These are phyloP conservation scores for Tetramorium alpestre DNA, from an alignment of 1,140 invertebrate species.

Conservation along the genomic window DNA sequence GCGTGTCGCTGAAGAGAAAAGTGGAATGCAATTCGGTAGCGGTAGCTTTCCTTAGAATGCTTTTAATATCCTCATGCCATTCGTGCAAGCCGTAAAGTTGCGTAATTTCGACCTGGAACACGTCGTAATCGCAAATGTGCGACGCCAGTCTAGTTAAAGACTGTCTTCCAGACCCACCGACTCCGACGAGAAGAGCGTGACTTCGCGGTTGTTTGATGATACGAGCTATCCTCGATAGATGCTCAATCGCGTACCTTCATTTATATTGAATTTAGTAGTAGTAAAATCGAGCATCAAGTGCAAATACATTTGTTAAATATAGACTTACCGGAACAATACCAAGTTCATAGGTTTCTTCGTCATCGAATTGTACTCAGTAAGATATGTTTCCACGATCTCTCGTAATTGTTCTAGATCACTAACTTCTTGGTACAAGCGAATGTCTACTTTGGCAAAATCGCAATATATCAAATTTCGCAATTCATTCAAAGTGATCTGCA, in stretches of 20 bases:
- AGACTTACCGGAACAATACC: slow-evolving; percentile 93
- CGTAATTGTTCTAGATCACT: slow-evolving; percentile 93
- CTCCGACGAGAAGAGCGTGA: slow-evolving; percentile 94
- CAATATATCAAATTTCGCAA: slow-evolving; percentile 96
- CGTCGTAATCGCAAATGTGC: slow-evolving; percentile 97
- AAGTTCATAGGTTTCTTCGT: slow-evolving; percentile 99
- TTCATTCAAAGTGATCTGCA: slow-evolving; percentile 91
- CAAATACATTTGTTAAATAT: neutral
- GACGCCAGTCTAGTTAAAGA: slow-evolving; percentile 95
- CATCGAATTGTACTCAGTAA: slow-evolving; percentile 98
- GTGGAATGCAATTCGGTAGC: slow-evolving; percentile 94
- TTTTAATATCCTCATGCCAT: slow-evolving; percentile 96
- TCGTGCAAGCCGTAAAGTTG: slow-evolving; percentile 93
- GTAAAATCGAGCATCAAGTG: neutral
- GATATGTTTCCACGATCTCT: slow-evolving; percentile 94
- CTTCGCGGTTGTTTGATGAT: slow-evolving; percentile 96
- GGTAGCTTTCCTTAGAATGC: slow-evolving; percentile 92
- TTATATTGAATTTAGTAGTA: neutral
- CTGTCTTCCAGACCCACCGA: slow-evolving; percentile 97
- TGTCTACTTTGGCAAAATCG: slow-evolving; percentile 97
- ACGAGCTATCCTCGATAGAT: slow-evolving; percentile 95
- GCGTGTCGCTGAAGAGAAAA: slow-evolving; percentile 96
- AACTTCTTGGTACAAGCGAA: slow-evolving; percentile 95
- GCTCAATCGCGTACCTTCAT: slow-evolving; percentile 95
- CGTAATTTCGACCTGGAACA: slow-evolving; percentile 96